Evolutionary conservation across 2,797 vertebrate species (phyloP), one percentile per base, ranked within the genome.

Genomic region (Streptopelia turtur): DNA sequence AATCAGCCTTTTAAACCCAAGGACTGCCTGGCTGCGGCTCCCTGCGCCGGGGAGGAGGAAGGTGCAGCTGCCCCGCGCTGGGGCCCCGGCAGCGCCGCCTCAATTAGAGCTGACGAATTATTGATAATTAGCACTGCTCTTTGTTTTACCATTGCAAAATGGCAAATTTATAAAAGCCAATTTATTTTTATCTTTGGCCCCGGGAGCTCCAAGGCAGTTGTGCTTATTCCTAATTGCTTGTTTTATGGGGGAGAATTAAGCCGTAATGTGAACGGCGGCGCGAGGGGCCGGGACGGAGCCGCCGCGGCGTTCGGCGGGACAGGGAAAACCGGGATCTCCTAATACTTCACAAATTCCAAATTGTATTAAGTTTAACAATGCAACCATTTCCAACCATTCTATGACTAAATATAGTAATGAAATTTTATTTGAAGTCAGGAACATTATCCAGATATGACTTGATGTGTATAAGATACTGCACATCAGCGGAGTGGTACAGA

Each of bases 401-500:
- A 84, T 93, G 97, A 96, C 97, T 97, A 98, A 98, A 97, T 97
- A 93, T 70, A 96, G 95, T 96, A 94, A 93, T 97, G 97, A 96
- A 95, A 96, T 97, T 95, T 96, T 96, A 97, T 97, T 91, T 94
- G 95, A 95, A 97, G 95, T 95, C 90, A 53, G 93, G 94, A 96
- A 81, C 95, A 76, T 96, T 96, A 94, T 96, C 93, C 93, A 87
- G 95, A 90, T 93, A 85, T 74, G 97, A 94, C 96, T 96, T 81
- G 97, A 96, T 94, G 92, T 94, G 95, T 87, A 90, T 91, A 68
- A 93, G 96, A 96, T 95, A 90, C 94, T 94, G 95, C 97, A 96
- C 98, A 98, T 98, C 96, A 96, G 82, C 96, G 93, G 98, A 98
- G 98, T 98, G 98, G 97, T 97, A 96, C 98, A 98, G 98, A 98